phyloP scores from a whole-genome alignment of 2,797 vertebrate genomes.

The Scyliorhinus canicula region DNA sequence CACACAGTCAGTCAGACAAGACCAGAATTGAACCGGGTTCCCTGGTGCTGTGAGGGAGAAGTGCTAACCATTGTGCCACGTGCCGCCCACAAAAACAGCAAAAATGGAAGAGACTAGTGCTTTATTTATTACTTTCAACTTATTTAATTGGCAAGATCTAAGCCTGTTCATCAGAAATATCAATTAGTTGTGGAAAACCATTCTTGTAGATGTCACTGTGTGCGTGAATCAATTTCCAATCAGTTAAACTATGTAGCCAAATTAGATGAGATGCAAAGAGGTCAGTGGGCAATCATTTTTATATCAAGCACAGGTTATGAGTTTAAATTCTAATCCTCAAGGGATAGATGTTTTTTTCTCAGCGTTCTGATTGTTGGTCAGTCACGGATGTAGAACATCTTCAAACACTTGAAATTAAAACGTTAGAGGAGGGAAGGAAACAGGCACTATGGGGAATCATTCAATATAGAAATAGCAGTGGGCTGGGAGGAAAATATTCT shows the following conservation, averaged over 20 bases:
- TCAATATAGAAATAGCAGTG: not conserved
- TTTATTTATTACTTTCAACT: not conserved
- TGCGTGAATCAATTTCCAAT: not conserved
- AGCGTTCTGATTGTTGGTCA: not conserved
- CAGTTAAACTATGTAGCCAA: not conserved
- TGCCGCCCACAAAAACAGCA: no score
- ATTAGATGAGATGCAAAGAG: no score
- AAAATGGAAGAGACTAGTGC: not conserved
- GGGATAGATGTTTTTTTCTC: not conserved
- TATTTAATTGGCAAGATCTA: not conserved
- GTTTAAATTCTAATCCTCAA: not conserved
- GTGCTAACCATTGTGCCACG: no score
- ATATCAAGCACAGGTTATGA: not conserved
- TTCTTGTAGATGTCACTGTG: not conserved
- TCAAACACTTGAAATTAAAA: not conserved
- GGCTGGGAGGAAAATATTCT: not conserved
- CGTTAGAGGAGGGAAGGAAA: not conserved
- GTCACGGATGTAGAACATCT: not conserved
- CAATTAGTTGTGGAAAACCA: not conserved
- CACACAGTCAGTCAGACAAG: no score
- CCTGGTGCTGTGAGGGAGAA: no score
- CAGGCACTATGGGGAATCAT: not conserved
- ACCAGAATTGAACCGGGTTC: no score
- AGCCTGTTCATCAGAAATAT: not conserved
- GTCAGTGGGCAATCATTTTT: not conserved